These are phyloP conservation scores for Cotesia glomerata DNA, from an alignment of 1,140 invertebrate species.

Conservation along the genomic window DNA sequence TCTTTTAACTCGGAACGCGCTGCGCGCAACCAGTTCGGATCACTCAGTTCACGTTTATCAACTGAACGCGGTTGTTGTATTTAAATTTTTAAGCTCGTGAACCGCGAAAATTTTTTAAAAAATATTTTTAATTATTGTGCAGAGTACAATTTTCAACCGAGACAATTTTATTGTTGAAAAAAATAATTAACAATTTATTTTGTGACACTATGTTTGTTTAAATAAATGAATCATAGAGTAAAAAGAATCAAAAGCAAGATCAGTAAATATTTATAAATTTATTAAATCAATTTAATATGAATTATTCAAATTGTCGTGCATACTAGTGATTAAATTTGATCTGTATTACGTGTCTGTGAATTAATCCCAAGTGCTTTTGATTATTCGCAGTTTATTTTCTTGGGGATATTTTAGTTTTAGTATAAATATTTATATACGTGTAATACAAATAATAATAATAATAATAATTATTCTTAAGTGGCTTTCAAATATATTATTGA, in stretches of 20 bases:
- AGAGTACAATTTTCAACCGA: no score
- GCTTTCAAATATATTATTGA: no score
- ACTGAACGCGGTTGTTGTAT: conserved; percentile 1
- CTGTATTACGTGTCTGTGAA: neutral
- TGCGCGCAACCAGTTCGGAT: neutral
- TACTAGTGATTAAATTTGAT: neutral
- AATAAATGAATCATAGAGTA: neutral
- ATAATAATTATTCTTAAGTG: no score
- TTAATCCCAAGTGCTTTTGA: neutral
- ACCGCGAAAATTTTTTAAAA: neutral
- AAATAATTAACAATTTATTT: no score
- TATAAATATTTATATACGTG: neutral
- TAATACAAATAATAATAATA: neutral
- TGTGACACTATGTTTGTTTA: no score
- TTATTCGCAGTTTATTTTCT: neutral
- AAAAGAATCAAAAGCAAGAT: neutral
- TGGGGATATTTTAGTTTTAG: neutral
- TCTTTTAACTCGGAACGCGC: neutral
- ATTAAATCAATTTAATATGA: neutral
- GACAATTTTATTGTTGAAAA: no score
- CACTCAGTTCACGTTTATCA: conserved; percentile 13
- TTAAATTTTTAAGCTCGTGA: neutral
- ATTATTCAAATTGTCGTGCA: neutral
- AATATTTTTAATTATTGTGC: neutral
- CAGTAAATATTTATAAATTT: no score